phyloP scores from a whole-genome alignment of 2,888 invertebrate genomes.

The Bombyx huttoni region DNA sequence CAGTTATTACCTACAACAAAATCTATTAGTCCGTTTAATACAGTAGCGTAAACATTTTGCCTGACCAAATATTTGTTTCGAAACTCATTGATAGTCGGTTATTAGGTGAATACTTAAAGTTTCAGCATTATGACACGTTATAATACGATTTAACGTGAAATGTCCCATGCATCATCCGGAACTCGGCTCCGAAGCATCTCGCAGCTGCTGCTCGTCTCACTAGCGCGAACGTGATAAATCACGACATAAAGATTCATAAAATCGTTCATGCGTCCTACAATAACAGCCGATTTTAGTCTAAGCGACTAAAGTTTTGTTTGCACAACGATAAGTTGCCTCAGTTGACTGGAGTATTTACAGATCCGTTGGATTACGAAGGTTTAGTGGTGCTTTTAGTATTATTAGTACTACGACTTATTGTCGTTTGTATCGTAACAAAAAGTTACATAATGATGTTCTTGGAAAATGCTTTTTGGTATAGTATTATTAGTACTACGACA shows the following conservation, averaged over 20 bases:
- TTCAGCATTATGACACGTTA: not conserved
- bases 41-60: not conserved
- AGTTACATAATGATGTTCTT: not conserved
- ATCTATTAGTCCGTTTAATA: not conserved
- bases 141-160: not conserved
- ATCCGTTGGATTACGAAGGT: conserved; percentile 12
- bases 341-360: conserved; percentile 12
- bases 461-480: not conserved
- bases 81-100: conserved; percentile 1
- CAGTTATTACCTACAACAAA: not conserved
- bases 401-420: not conserved
- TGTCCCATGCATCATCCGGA: not conserved
- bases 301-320: conserved; percentile 7
- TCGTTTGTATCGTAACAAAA: not conserved
- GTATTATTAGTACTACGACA: not conserved
- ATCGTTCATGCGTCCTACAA: conserved; percentile 10
- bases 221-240: not conserved
- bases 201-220: not conserved
- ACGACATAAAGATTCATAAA: conserved; percentile 4
- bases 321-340: conserved; percentile 14
- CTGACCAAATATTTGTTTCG: not conserved
- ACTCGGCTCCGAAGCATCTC: not conserved
- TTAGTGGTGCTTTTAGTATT: conserved; percentile 3
- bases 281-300: conserved; percentile 10
- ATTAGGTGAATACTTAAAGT: conserved; percentile 1